These are phyloP conservation scores for Plutella xylostella DNA, from an alignment of 2,888 invertebrate genomes.

Conservation along the genomic window DNA sequence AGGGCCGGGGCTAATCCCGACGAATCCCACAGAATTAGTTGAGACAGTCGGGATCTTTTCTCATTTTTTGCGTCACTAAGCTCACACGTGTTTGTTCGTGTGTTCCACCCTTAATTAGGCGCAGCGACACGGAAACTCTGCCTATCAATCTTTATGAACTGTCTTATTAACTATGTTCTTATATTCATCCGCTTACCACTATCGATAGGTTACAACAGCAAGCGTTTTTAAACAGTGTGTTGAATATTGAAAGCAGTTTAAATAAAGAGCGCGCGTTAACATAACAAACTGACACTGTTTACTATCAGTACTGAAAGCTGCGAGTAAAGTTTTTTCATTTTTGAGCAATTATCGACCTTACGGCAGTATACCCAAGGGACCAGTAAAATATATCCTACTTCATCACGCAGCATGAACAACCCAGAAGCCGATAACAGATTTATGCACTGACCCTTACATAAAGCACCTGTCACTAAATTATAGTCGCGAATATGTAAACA, in stretches of 20 bases:
- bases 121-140: slow-evolving; percentile 47
- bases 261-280: slow-evolving; percentile 3
- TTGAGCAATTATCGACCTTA: too few relatives aligned
- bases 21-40: slow-evolving; percentile 58
- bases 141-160: slow-evolving; percentile 20
- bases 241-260: too few relatives aligned
- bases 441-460: slow-evolving; percentile 22
- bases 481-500: slow-evolving; percentile 30
- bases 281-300: slow-evolving; percentile 33
- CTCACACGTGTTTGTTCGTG: slow-evolving; percentile 54
- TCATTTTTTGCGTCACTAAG: slow-evolving; percentile 47
- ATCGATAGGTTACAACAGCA: neutral
- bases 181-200: neutral
- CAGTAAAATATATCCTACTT: too few relatives aligned
- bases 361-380: too few relatives aligned
- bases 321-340: too few relatives aligned
- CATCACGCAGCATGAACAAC: too few relatives aligned
- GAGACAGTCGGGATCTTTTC: slow-evolving; percentile 60
- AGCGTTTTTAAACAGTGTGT: neutral
- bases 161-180: slow-evolving; percentile 7
- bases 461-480: slow-evolving; percentile 44
- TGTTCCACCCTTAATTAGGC: slow-evolving; percentile 50
- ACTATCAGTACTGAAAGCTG: slow-evolving; percentile 20
- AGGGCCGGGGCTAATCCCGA: slow-evolving; percentile 40
- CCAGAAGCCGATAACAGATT: slow-evolving; percentile 2